Conservation (phyloP, 1,140 invertebrate species). For the Diabrotica undecimpunctata region DNA sequence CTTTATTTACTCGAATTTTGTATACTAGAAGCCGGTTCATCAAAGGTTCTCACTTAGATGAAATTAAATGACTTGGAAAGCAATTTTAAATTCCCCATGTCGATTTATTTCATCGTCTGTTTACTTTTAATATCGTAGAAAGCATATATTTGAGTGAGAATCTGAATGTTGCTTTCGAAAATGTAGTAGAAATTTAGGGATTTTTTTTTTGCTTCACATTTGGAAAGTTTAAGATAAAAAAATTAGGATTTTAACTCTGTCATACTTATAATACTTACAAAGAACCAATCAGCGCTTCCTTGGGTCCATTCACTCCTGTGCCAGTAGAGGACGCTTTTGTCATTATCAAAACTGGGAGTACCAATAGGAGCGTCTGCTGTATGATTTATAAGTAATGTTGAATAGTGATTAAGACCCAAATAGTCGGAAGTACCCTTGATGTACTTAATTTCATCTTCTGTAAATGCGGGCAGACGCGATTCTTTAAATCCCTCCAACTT, state of each 20-base stretch:
- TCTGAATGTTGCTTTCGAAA: too few relatives aligned
- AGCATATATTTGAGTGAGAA: too few relatives aligned
- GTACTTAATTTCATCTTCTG: conserved; percentile 6
- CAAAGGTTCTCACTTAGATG: too few relatives aligned
- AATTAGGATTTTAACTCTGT: neutral
- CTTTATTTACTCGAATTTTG: too few relatives aligned
- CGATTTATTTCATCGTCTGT: too few relatives aligned
- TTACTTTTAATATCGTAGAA: too few relatives aligned
- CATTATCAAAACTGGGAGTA: neutral
- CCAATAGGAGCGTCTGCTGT: neutral
- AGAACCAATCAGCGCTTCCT: neutral
- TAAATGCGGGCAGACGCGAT: conserved; percentile 13
- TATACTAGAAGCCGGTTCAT: too few relatives aligned
- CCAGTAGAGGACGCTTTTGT: neutral
- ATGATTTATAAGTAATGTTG: neutral
- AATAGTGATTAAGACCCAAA: conserved; percentile 12
- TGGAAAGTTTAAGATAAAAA: too few relatives aligned
- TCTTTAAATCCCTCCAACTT: neutral
- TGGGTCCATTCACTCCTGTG: neutral
- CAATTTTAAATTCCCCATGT: too few relatives aligned
- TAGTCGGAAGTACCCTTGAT: conserved; percentile 13
- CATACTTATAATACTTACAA: neutral
- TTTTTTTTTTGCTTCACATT: too few relatives aligned
- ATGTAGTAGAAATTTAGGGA: too few relatives aligned
- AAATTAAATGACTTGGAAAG: too few relatives aligned